Evolutionary conservation across 2,113 vertebrate species (phyloP), one percentile per base, ranked within the genome.

Genomic region (Ictalurus furcatus): DNA sequence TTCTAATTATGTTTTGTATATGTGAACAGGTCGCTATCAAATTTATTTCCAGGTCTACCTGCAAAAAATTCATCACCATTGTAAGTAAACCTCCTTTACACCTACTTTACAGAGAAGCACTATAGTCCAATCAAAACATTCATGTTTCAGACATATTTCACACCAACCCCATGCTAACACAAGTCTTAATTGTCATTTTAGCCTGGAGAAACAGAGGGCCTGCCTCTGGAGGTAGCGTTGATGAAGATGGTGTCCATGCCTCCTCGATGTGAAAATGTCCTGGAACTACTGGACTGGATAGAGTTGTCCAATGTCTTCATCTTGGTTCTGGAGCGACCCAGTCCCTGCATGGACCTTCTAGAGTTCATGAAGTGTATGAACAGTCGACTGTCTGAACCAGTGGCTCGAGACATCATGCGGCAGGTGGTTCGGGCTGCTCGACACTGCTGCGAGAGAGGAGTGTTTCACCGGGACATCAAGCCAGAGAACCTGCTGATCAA

Each of bases 401-500:
- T 88, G 37, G 92, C 90, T 0, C 67, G 85, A 54, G 79, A 61
- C 1, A 90, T 94, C 30, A 92, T 95, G 78, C 65, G 73, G 2
- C 94, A 94, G 74, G 92, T 93, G 63, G 91, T 94, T 52, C 85
- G 90, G 28, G 93, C 92, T 0, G 89, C 90, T 4, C 86, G 37
- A n/a, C 92, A 94, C 86, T 94, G 94, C 71, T 92, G 88, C 5
- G 8, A 91, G 28, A 87, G 91, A 1, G 93, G 93, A 0, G 92
- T 95, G 6, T 63, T 94, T 21, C 94, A 95, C 84, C 54, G 92
- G 0, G 94, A 95, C 91, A 92, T 95, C 84, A 96, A 95, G 83
- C 92, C 94, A 11, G 94, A 96, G 88, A 96, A 96, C 90, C 93
- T 96, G 37, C 88, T 96, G 73, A 92, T 96, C 88, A 94, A 96